phyloP scores from a whole-genome alignment of 2,888 invertebrate species.

The Conus canariensis region DNA sequence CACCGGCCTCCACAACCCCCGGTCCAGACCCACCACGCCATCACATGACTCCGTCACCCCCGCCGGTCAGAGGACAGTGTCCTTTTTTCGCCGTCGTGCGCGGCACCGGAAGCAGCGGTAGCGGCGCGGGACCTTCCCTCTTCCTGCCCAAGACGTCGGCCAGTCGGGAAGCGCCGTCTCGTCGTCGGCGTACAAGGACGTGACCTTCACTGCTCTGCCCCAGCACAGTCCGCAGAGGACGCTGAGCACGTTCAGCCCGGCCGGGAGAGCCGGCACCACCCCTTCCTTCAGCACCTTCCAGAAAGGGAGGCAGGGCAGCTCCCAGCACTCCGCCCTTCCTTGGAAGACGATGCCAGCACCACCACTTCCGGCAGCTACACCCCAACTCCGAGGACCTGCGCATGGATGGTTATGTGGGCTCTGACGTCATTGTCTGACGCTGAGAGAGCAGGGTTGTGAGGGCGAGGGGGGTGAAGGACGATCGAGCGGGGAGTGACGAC shows the following conservation, averaged over 20 bases:
- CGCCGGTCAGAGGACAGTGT: slow-evolving; percentile 17
- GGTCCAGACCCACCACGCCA: slow-evolving; percentile 7
- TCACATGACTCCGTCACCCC: neutral
- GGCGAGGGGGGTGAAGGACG: neutral
- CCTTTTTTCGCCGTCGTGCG: slow-evolving; percentile 13
- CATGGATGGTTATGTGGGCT: slow-evolving; percentile 43
- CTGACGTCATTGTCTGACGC: slow-evolving; percentile 48
- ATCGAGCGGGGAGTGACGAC: no score
- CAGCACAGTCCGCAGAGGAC: slow-evolving; percentile 36
- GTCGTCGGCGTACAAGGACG: slow-evolving; percentile 27
- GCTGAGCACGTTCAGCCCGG: slow-evolving; percentile 21
- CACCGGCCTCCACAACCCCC: neutral
- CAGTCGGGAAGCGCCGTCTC: neutral
- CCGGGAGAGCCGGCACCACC: neutral
- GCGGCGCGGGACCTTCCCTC: neutral
- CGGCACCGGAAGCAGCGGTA: neutral
- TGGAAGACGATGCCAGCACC: slow-evolving; percentile 49
- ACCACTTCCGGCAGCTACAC: slow-evolving; percentile 52
- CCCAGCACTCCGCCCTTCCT: slow-evolving; percentile 41
- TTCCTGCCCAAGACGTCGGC: neutral
- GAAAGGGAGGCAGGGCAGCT: neutral
- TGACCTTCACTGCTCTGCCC: slow-evolving; percentile 27
- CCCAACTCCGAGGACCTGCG: slow-evolving; percentile 47
- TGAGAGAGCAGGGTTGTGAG: neutral
- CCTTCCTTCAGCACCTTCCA: slow-evolving; percentile 33